phyloP scores from a whole-genome alignment of 2,888 invertebrate species.

The Salticus scenicus region DNA sequence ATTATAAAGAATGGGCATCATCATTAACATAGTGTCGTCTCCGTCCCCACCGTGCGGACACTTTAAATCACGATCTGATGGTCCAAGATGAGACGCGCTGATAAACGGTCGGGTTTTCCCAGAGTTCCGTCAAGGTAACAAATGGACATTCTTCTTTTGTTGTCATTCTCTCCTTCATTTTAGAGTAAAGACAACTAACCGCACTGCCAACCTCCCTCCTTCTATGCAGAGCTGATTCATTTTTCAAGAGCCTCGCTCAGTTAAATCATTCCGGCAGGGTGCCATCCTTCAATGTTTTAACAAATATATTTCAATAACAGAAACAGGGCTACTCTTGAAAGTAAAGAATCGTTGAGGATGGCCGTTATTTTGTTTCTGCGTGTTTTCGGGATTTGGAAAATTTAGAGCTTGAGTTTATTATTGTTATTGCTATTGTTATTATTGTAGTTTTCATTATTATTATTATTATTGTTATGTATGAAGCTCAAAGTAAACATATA shows the following conservation, averaged over 20 bases:
- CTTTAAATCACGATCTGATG: not conserved
- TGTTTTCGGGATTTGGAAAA: too few relatives aligned
- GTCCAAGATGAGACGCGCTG: not conserved
- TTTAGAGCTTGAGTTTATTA: too few relatives aligned
- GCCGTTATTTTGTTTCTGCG: too few relatives aligned
- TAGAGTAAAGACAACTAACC: not conserved
- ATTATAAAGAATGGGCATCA: not conserved
- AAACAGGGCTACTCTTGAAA: too few relatives aligned
- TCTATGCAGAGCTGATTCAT: not conserved
- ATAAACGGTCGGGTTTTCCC: not conserved
- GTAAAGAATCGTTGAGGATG: too few relatives aligned
- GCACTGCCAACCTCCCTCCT: not conserved
- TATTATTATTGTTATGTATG: too few relatives aligned
- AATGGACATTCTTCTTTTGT: not conserved
- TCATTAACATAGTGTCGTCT: not conserved
- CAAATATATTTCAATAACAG: not conserved
- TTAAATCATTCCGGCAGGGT: not conserved
- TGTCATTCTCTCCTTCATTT: not conserved
- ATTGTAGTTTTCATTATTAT: too few relatives aligned
- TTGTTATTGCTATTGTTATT: too few relatives aligned
- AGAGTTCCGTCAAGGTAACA: not conserved
- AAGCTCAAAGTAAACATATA: too few relatives aligned
- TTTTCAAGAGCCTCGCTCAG: not conserved
- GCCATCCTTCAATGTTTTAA: not conserved
- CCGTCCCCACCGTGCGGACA: not conserved